phyloP scores from a whole-genome alignment of 2,888 invertebrate genomes.

The Bugula neritina region DNA sequence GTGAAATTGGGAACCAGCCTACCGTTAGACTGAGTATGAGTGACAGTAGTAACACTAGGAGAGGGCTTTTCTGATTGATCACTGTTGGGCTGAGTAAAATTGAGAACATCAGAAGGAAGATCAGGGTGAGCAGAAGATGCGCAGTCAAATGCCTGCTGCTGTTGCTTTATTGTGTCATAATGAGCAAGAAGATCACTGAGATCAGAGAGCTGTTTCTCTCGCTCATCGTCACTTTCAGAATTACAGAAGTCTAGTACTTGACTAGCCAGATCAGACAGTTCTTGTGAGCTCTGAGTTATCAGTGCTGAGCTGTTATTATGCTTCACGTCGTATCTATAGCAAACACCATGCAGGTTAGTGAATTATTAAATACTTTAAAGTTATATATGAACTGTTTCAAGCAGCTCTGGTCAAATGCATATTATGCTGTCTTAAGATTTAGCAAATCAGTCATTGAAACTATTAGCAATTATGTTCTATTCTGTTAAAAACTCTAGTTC shows the following conservation, averaged over 20 bases:
- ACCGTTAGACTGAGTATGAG: not conserved
- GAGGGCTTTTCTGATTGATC: not conserved
- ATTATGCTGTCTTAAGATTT: too few relatives aligned
- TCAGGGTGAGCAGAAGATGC: not conserved
- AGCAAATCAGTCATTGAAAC: too few relatives aligned
- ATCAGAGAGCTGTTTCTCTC: not conserved
- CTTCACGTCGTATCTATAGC: not conserved
- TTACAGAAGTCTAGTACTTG: conserved; percentile 6
- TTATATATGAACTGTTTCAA: too few relatives aligned
- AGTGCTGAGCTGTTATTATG: not conserved
- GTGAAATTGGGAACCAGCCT: not conserved
- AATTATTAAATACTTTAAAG: too few relatives aligned
- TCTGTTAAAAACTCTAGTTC: too few relatives aligned
- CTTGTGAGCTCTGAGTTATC: conserved; percentile 7
- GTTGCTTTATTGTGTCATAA: conserved; percentile 18
- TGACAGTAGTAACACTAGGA: not conserved
- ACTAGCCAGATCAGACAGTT: conserved; percentile 9
- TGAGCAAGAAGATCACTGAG: conserved; percentile 14
- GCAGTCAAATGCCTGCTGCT: not conserved
- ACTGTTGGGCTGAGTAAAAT: not conserved
- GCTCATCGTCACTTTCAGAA: not conserved
- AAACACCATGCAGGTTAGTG: too few relatives aligned
- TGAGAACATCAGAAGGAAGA: not conserved
- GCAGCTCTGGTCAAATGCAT: too few relatives aligned
- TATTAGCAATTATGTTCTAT: too few relatives aligned